Evolutionary conservation across 2,113 vertebrate species (phyloP).

Genomic region (Capreolus pygargus): DNA sequence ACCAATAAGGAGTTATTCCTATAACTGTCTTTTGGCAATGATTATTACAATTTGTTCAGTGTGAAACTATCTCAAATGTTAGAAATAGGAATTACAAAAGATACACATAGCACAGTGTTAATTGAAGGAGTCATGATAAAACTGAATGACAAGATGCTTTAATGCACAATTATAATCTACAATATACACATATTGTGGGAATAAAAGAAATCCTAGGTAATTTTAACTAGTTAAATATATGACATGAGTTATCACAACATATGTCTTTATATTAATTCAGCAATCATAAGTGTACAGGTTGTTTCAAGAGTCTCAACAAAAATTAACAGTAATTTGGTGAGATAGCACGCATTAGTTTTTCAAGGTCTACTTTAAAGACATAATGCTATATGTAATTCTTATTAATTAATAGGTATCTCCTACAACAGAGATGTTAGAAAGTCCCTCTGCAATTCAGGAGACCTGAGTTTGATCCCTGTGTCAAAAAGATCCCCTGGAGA

Average conservation of each 20-base stretch:
- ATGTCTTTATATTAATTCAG: background rate
- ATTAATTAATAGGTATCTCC: background rate
- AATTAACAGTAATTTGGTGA: background rate
- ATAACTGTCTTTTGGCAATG: background rate
- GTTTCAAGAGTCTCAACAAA: background rate
- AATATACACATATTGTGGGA: background rate
- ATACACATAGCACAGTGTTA: background rate
- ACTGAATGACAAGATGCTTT: background rate
- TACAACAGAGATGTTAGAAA: background rate
- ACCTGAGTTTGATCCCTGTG: background rate
- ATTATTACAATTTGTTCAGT: background rate
- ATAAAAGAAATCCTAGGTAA: background rate
- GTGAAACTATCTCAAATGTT: background rate
- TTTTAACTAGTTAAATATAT: background rate
- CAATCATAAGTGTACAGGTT: background rate
- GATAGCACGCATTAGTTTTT: background rate
- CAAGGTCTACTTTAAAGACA: background rate
- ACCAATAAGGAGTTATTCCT: background rate
- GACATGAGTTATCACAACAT: background rate
- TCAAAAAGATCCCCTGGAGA: background rate
- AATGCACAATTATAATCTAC: background rate
- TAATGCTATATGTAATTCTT: background rate
- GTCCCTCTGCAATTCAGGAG: background rate
- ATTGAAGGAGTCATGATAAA: background rate
- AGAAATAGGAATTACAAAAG: background rate